Evolutionary conservation across 2,113 vertebrate genomes (phyloP).

Genomic region (Pedionomus torquatus): DNA sequence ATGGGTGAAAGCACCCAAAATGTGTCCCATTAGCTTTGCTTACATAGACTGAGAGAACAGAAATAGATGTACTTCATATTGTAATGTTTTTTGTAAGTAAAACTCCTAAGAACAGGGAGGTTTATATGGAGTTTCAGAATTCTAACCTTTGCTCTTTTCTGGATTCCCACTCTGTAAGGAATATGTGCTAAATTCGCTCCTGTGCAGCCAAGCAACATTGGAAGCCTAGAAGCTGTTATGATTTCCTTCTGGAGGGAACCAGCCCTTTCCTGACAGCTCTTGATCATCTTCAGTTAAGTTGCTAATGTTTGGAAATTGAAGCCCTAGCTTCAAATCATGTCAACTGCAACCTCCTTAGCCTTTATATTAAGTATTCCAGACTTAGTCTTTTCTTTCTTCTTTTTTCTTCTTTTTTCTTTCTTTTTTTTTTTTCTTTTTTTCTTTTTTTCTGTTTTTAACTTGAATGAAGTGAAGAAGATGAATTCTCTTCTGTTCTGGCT

Average conservation of each 20-base stretch:
- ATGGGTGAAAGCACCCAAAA: not conserved
- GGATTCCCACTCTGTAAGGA: not conserved
- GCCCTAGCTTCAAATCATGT: not conserved
- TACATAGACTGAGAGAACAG: not conserved
- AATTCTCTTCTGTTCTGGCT: not conserved
- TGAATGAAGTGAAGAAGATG: not conserved
- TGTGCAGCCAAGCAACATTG: not conserved
- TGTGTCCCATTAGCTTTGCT: not conserved
- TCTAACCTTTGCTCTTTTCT: not conserved
- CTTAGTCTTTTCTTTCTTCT: accelerated
- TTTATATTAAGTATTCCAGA: not conserved
- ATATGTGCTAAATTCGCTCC: not conserved
- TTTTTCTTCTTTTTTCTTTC: too few relatives aligned
- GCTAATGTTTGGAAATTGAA: not conserved
- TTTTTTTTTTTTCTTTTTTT: too few relatives aligned
- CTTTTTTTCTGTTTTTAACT: not conserved
- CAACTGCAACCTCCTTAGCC: not conserved
- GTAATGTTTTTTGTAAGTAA: not conserved
- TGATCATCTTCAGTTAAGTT: not conserved
- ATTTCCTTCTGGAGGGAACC: not conserved
- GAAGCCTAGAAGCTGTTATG: not conserved
- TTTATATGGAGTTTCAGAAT: not conserved
- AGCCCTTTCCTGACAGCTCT: not conserved
- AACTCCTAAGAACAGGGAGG: not conserved
- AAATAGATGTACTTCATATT: not conserved